Conservation (phyloP, 2,797 vertebrate genomes). For the Hydrophis major region DNA sequence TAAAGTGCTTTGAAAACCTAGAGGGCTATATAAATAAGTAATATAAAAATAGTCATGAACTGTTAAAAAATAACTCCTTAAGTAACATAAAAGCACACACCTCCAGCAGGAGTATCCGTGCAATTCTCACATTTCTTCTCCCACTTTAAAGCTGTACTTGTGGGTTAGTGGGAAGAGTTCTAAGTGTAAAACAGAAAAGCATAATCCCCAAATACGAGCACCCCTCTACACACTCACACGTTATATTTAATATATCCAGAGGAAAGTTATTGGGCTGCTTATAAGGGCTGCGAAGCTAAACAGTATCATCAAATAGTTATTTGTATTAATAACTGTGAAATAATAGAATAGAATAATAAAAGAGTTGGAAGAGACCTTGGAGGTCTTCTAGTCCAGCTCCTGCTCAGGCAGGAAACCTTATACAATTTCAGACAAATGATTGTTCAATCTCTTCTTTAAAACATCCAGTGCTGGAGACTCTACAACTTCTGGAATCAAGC, state of each 20-base stretch:
- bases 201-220: neutral
- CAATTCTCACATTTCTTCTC: neutral
- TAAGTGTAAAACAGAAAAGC: neutral
- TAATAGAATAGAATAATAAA: neutral
- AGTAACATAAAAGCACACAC: neutral
- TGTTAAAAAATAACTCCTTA: neutral
- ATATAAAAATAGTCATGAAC: neutral
- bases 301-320: neutral
- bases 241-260: neutral
- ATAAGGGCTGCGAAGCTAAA: neutral
- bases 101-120: neutral
- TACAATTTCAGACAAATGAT: neutral
- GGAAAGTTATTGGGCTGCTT: neutral
- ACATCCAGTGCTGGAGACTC: neutral
- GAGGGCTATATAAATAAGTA: constrained; percentile 7
- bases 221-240: neutral
- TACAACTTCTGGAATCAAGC: neutral
- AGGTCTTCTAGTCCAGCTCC: neutral
- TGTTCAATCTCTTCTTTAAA: neutral
- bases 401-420: neutral
- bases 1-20: neutral
- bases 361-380: neutral
- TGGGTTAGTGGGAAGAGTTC: neutral
- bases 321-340: neutral
- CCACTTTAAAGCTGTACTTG: neutral